Evolutionary conservation across 2,888 invertebrate species (phyloP).

Genomic region (Scotopteryx bipunctaria): DNA sequence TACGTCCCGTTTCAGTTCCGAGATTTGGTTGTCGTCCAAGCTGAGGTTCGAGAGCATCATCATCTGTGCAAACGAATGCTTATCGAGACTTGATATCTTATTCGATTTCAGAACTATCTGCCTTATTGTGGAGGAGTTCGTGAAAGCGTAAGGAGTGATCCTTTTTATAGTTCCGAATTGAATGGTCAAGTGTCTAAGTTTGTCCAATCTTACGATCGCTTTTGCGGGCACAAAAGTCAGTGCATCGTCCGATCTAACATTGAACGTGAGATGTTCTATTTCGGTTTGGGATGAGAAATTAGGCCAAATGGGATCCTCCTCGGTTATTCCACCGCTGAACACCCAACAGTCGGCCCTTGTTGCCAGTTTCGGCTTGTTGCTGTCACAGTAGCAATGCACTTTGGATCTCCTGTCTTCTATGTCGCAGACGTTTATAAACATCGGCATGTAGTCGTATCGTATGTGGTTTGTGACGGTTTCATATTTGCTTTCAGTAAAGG

Average conservation of each 20-base stretch:
- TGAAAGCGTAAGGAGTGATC: slow-evolving; percentile 89
- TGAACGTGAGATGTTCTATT: slow-evolving; percentile 87
- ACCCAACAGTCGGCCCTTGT: slow-evolving; percentile 90
- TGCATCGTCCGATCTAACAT: slow-evolving; percentile 87
- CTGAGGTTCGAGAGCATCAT: slow-evolving; percentile 87
- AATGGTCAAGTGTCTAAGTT: slow-evolving; percentile 87
- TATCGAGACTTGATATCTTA: slow-evolving; percentile 86
- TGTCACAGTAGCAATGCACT: slow-evolving; percentile 79
- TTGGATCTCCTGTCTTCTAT: slow-evolving; percentile 73
- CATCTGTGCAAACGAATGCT: slow-evolving; percentile 89
- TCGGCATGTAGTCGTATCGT: slow-evolving; percentile 64
- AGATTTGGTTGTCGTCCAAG: slow-evolving; percentile 89
- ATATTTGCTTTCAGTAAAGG: slow-evolving; percentile 69
- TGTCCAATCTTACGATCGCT: slow-evolving; percentile 86
- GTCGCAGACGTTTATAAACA: slow-evolving; percentile 75
- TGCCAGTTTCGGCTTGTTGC: slow-evolving; percentile 77
- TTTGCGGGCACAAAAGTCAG: slow-evolving; percentile 88
- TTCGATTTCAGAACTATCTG: slow-evolving; percentile 88
- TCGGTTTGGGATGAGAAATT: slow-evolving; percentile 88
- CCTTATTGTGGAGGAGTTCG: slow-evolving; percentile 87
- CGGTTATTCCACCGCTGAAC: slow-evolving; percentile 83
- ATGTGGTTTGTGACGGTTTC: slow-evolving; percentile 66
- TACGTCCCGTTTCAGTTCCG: slow-evolving; percentile 88
- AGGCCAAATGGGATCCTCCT: slow-evolving; percentile 88
- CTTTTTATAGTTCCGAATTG: slow-evolving; percentile 88